A percentile compares a stretch with the other conserved stretches of the same genome.
Evolutionary conservation across 2,888 invertebrate genomes (phyloP).

Genomic region (Thyatira batis): DNA sequence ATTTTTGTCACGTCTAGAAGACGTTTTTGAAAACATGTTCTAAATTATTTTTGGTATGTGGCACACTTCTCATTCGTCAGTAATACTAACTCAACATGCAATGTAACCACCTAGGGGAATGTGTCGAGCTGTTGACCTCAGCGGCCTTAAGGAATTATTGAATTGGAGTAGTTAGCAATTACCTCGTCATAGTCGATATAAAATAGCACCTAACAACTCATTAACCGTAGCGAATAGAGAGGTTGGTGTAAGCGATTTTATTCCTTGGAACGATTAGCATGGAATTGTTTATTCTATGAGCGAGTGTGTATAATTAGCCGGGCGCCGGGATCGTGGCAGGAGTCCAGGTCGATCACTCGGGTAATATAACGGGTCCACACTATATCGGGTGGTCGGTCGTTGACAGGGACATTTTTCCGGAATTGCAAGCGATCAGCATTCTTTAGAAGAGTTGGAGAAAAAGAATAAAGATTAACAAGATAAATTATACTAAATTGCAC

Average conservation of each 20-base stretch:
- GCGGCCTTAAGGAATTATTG: slow-evolving; percentile 38
- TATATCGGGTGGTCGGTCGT: slow-evolving; percentile 74
- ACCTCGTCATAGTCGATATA: slow-evolving; percentile 45
- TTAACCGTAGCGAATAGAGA: slow-evolving; percentile 36
- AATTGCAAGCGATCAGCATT: slow-evolving; percentile 54
- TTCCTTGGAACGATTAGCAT: slow-evolving; percentile 57
- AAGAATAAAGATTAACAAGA: slow-evolving; percentile 20
- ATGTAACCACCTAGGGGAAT: neutral
- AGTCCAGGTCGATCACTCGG: slow-evolving; percentile 80
- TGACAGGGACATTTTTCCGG: slow-evolving; percentile 71
- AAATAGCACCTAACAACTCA: slow-evolving; percentile 44
- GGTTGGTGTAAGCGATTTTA: slow-evolving; percentile 49
- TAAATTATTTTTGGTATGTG: neutral
- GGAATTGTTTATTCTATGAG: slow-evolving; percentile 58
- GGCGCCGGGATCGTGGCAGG: slow-evolving; percentile 70
- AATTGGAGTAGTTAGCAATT: slow-evolving; percentile 42
- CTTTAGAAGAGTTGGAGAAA: slow-evolving; percentile 24
- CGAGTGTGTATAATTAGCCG: slow-evolving; percentile 67
- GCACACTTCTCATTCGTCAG: neutral
- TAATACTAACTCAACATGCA: neutral
- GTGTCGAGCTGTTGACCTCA: slow-evolving; percentile 34
- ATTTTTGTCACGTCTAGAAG: neutral
- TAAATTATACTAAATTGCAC: slow-evolving; percentile 21
- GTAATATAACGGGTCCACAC: slow-evolving; percentile 68
- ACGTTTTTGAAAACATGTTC: neutral